Evolutionary conservation across 2,797 vertebrate genomes (phyloP), one percentile per base, ranked within the genome.

Genomic region (Sebastes cheni): DNA sequence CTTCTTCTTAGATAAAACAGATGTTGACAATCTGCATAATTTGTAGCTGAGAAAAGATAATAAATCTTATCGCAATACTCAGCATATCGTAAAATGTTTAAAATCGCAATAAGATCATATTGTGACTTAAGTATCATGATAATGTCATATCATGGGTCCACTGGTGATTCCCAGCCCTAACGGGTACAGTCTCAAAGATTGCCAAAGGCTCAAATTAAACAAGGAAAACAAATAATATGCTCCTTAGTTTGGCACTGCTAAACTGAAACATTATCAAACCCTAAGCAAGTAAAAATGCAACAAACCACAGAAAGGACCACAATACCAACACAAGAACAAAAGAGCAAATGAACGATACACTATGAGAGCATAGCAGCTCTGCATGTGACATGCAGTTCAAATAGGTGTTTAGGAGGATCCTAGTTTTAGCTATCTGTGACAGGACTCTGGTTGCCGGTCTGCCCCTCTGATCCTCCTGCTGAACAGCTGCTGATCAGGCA

Each of bases 401-500:
- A 42, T 4, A 36, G 5, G 16, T 59, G 54, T 39, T 75, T 56
- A 16, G n/a, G 34, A 1, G 52, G 71, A 74, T 78, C 77, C 55
- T 69, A 39, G 52, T 23, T 75, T 64, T 58, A 56, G 58, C 46
- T 46, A 13, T 72, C 10, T 67, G 55, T 73, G 46, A 65, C 8
- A 72, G 22, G 29, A 65, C 1, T 2, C 67, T 60, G 32, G 32
- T 12, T 25, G 22, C 71, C 4, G 34, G 29, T 59, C 23, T 8
- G 58, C n/a, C 8, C 9, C 30, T 83, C 46, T 65, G 39, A 64
- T 77, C 58, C 14, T 64, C 32, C 66, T 64, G 56, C 50, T 74
- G 11, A 72, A 12, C 22, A 56, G 52, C 68, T 56, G 65, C 78
- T 72, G 34, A 77, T 46, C 22, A 61, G 36, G 52, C 70, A 71